Conservation (phyloP, 2,888 invertebrate species). For the Magallana nippona region DNA sequence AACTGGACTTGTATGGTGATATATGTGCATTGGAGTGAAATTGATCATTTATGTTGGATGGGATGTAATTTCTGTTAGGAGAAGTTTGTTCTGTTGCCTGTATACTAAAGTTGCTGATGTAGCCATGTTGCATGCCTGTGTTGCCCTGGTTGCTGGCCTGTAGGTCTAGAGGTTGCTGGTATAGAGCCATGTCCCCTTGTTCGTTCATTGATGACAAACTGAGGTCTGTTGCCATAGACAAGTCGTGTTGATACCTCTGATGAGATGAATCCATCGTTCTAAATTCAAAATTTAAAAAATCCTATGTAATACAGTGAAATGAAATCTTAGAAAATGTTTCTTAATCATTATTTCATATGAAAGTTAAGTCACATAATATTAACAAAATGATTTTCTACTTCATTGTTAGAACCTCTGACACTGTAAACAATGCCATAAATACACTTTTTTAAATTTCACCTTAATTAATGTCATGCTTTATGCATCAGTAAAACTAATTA, state of each 20-base stretch:
- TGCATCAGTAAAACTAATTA: no score
- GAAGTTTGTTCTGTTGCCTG: slow-evolving; percentile 5
- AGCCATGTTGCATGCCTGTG: slow-evolving; percentile 10
- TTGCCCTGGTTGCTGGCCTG: background rate
- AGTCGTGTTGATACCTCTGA: slow-evolving; percentile 9
- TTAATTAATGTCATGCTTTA: no score
- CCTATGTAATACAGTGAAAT: background rate
- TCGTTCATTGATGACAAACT: slow-evolving; percentile 31
- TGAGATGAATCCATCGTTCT: slow-evolving; percentile 12
- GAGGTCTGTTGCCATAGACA: slow-evolving; percentile 19
- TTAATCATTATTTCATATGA: background rate
- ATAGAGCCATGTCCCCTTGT: slow-evolving; percentile 7
- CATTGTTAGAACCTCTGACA: no score
- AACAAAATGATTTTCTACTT: no score
- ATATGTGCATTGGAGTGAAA: background rate
- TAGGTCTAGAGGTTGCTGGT: slow-evolving; percentile 30
- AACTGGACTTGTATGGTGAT: slow-evolving; percentile 19
- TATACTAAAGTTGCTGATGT: slow-evolving; percentile 7
- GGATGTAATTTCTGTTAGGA: background rate
- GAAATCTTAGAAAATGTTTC: no score
- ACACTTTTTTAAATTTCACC: no score
- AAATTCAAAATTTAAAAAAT: background rate
- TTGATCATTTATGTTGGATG: background rate
- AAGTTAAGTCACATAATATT: background rate
- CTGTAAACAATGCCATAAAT: no score